Percentiles rank a stretch among this genome's conserved stretches.
These are phyloP conservation scores for Parauchenoglanis ngamensis DNA, from an alignment of 2,797 vertebrate genomes.

Conservation along the genomic window DNA sequence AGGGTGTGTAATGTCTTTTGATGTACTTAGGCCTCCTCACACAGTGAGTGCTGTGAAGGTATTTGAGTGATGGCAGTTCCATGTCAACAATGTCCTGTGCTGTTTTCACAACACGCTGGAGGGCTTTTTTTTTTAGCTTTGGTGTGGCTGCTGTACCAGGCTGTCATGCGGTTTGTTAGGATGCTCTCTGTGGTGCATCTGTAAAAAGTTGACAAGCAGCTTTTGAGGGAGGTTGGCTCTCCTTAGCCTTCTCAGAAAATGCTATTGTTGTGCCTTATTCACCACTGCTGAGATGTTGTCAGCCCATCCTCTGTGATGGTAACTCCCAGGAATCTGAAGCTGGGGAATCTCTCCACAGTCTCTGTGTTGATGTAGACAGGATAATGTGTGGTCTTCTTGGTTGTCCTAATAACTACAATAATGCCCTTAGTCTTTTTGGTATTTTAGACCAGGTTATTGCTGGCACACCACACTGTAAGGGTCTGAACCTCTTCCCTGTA, in stretches of 20 bases:
- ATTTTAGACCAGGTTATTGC: conserved; percentile 33
- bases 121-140: conserved; percentile 15
- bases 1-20: neutral
- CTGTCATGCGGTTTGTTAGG: neutral
- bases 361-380: neutral
- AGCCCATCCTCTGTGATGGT: neutral
- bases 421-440: conserved; percentile 25
- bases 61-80: conserved; percentile 1
- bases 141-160: conserved; percentile 1
- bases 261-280: neutral
- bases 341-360: neutral
- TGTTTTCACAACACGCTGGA: conserved; percentile 26
- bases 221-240: neutral
- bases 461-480: neutral
- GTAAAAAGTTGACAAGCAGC: conserved; percentile 15
- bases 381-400: neutral
- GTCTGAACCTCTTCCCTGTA: neutral
- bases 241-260: neutral
- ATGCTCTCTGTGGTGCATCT: neutral
- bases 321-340: neutral
- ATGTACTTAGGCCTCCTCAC: neutral
- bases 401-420: conserved; percentile 20
- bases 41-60: neutral
- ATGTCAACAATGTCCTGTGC: conserved; percentile 17
- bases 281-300: neutral